phyloP scores from a whole-genome alignment of 2,113 vertebrate genomes.

The Mesitornis unicolor region DNA sequence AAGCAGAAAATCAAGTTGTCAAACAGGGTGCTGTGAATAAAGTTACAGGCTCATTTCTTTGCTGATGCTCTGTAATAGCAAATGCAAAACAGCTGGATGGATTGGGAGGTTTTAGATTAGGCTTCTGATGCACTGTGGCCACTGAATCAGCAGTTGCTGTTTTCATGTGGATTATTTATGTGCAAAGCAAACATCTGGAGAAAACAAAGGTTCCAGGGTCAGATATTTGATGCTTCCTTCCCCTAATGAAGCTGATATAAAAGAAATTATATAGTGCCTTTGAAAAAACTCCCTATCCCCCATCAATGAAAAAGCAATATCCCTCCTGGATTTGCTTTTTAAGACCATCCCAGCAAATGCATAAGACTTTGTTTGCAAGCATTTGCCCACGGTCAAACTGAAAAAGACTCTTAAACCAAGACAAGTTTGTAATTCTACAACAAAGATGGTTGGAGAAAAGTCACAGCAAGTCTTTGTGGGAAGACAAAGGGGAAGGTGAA shows the following conservation, averaged over 20 bases:
- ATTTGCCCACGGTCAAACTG: not conserved
- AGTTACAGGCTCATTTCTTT: constrained; percentile 85
- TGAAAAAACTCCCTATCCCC: not conserved
- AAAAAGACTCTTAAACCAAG: not conserved
- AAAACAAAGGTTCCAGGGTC: constrained; percentile 31
- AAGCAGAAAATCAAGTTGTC: constrained; percentile 96
- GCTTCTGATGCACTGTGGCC: constrained; percentile 76
- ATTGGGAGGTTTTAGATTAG: constrained; percentile 79
- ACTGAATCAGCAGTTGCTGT: constrained; percentile 79
- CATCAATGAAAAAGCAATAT: not conserved
- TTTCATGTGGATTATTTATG: constrained; percentile 69
- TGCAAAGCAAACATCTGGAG: constrained; percentile 74
- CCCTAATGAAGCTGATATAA: constrained; percentile 8
- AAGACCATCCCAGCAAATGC: not conserved
- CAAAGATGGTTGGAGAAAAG: not conserved
- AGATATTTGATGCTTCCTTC: not conserved
- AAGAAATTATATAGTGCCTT: not conserved
- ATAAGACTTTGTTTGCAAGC: not conserved
- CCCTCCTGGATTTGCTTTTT: not conserved
- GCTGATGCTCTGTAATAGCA: constrained; percentile 89
- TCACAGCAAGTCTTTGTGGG: not conserved
- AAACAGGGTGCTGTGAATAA: constrained; percentile 83
- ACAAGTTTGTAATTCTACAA: not conserved
- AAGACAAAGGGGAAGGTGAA: not conserved
- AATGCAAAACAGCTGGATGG: constrained; percentile 85